These are phyloP conservation scores for Nemopilema nomurai DNA, from an alignment of 30 jellyfish, hydroid and myxozoan species.

Conservation along the genomic window DNA sequence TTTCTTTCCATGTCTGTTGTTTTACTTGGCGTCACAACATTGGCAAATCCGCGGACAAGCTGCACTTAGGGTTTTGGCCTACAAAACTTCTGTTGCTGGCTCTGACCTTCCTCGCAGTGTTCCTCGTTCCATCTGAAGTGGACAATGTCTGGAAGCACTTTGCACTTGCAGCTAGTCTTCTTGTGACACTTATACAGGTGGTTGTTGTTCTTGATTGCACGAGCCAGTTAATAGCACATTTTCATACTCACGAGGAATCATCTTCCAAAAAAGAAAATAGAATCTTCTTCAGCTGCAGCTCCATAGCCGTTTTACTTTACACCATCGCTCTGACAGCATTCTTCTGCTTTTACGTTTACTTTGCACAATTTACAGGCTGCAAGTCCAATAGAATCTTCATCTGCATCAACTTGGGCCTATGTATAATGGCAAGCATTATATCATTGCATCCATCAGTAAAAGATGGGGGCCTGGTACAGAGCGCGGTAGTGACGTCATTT, in stretches of 20 bases:
- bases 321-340: constrained; percentile 65
- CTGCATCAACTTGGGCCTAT: constrained; percentile 82
- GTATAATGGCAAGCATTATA: constrained; percentile 72
- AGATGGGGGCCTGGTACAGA: constrained; percentile 85
- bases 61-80: constrained; percentile 91
- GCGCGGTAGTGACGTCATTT: constrained; percentile 89
- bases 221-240: constrained; percentile 25
- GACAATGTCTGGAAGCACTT: constrained; percentile 76
- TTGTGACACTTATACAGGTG: constrained; percentile 61
- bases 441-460: constrained; percentile 86
- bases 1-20: constrained; percentile 47
- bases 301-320: constrained; percentile 71
- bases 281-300: constrained; percentile 67
- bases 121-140: constrained; percentile 47
- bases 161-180: constrained; percentile 60
- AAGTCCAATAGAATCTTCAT: constrained; percentile 79
- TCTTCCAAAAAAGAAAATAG: constrained; percentile 11
- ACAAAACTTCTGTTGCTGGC: constrained; percentile 53
- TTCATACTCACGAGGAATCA: constrained; percentile 13
- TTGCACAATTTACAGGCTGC: constrained; percentile 77
- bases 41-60: constrained; percentile 27
- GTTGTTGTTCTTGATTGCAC: constrained; percentile 72
- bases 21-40: constrained; percentile 10
- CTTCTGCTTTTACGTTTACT: constrained; percentile 86
- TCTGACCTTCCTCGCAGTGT: constrained; percentile 20